These are phyloP conservation scores for Sitodiplosis mosellana DNA, from an alignment of 1,140 invertebrate species.

Conservation along the genomic window DNA sequence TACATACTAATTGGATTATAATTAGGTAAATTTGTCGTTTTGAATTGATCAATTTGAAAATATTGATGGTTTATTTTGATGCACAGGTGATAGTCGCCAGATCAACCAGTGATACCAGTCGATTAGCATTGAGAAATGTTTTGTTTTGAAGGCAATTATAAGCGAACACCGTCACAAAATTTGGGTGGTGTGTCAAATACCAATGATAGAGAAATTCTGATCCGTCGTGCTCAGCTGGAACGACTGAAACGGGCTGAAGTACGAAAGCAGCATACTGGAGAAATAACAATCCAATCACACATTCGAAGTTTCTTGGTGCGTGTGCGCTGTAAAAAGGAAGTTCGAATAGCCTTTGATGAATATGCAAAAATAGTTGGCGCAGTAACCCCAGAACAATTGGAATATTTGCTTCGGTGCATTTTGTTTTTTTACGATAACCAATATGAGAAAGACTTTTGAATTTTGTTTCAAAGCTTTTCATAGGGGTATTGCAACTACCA, in stretches of 20 bases:
- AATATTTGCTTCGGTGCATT: slow-evolving; percentile 36
- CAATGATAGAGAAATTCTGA: slow-evolving; percentile 54
- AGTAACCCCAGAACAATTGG: slow-evolving; percentile 29
- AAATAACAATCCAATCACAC: slow-evolving; percentile 41
- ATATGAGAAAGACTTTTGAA: slow-evolving; percentile 42
- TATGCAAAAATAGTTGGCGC: slow-evolving; percentile 27
- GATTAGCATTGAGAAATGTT: too few relatives aligned
- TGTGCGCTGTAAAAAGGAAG: slow-evolving; percentile 39
- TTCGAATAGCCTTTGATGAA: slow-evolving; percentile 49
- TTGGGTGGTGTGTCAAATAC: slow-evolving; percentile 59
- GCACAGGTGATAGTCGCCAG: too few relatives aligned
- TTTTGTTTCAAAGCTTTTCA: too few relatives aligned
- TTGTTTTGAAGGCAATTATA: slow-evolving; percentile 84
- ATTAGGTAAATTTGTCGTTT: too few relatives aligned
- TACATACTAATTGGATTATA: too few relatives aligned
- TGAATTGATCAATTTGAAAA: too few relatives aligned
- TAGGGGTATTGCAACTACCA: too few relatives aligned
- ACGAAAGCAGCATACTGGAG: slow-evolving; percentile 40
- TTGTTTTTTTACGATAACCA: slow-evolving; percentile 55
- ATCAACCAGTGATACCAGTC: too few relatives aligned
- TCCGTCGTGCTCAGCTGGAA: slow-evolving; percentile 65
- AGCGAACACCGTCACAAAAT: slow-evolving; percentile 73
- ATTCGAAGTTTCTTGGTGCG: slow-evolving; percentile 55
- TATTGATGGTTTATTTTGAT: too few relatives aligned
- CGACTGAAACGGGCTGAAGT: slow-evolving; percentile 66